Percentiles rank a stretch among this genome's conserved stretches.
These are phyloP conservation scores for Actenoides lindsayi DNA, from an alignment of 2,113 vertebrate species.

Conservation along the genomic window DNA sequence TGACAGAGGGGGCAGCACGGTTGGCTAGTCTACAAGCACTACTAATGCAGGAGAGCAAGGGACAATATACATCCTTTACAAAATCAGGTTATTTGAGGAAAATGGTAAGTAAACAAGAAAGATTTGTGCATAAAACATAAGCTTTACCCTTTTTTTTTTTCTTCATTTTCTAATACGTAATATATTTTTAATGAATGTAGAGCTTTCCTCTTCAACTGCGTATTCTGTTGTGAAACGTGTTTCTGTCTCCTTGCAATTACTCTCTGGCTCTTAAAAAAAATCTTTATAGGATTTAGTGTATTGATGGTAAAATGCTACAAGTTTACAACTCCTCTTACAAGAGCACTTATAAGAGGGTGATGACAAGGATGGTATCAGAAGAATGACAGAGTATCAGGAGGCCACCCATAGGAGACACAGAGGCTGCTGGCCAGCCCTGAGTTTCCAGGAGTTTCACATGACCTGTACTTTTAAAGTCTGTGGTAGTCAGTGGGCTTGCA, in stretches of 20 bases:
- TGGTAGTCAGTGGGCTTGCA: neutral
- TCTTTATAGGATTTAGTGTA: neutral
- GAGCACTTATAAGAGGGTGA: neutral
- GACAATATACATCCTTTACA: neutral
- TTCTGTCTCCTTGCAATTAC: neutral
- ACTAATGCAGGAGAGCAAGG: neutral
- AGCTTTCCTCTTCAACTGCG: neutral
- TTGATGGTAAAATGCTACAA: neutral
- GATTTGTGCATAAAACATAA: neutral
- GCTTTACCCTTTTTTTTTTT: neutral
- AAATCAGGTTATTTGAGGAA: neutral
- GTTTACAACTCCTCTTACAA: neutral
- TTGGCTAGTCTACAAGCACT: neutral
- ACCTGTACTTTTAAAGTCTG: neutral
- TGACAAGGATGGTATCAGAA: neutral
- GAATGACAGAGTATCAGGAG: neutral
- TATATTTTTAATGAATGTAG: neutral
- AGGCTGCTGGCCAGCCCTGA: neutral
- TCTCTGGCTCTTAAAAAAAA: neutral
- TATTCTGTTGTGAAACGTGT: neutral
- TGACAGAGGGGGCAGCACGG: neutral
- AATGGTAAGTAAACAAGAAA: neutral
- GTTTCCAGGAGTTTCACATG: neutral
- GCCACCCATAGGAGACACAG: neutral
- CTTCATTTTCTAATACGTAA: neutral